Conservation (phyloP, 2,113 vertebrate genomes). For the Periophthalmus modestus region DNA sequence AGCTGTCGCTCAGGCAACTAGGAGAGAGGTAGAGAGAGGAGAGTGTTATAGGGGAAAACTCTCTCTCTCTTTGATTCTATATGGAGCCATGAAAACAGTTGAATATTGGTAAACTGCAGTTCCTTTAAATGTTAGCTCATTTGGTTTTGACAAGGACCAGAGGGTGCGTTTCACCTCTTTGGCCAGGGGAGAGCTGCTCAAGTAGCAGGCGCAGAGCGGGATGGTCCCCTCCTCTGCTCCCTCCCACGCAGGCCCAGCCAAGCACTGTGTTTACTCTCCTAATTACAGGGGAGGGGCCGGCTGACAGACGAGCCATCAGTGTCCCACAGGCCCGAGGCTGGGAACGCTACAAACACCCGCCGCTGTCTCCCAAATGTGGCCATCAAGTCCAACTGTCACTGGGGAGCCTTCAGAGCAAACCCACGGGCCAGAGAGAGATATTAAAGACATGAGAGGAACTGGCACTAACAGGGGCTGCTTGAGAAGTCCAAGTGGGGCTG, state of each 20-base stretch:
- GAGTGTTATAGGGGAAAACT: neutral
- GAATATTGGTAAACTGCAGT: constrained; percentile 16
- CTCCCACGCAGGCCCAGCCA: constrained; percentile 71
- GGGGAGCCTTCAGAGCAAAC: constrained; percentile 74
- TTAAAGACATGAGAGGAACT: constrained; percentile 80
- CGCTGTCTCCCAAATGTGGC: constrained; percentile 74
- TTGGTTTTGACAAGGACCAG: constrained; percentile 20
- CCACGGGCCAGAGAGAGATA: constrained; percentile 78
- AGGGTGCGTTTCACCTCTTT: constrained; percentile 32
- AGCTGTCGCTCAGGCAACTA: constrained; percentile 71
- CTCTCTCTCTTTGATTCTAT: neutral
- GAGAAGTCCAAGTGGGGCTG: constrained; percentile 74
- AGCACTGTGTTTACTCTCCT: constrained; percentile 96
- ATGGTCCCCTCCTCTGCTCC: constrained; percentile 55
- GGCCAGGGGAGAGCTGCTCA: constrained; percentile 65
- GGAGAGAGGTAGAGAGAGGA: constrained; percentile 68
- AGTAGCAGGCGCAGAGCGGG: constrained; percentile 82
- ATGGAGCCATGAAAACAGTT: neutral
- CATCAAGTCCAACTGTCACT: constrained; percentile 78
- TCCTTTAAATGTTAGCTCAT: constrained; percentile 10
- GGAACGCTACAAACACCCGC: constrained; percentile 71
- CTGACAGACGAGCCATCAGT: constrained; percentile 82
- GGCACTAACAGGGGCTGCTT: constrained; percentile 74
- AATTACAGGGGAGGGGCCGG: constrained; percentile 97
- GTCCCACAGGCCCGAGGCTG: constrained; percentile 74